A percentile compares a stretch with the other conserved stretches of the same genome.
Conservation (phyloP, 1,140 invertebrate species). For the Danaus plexippus region DNA sequence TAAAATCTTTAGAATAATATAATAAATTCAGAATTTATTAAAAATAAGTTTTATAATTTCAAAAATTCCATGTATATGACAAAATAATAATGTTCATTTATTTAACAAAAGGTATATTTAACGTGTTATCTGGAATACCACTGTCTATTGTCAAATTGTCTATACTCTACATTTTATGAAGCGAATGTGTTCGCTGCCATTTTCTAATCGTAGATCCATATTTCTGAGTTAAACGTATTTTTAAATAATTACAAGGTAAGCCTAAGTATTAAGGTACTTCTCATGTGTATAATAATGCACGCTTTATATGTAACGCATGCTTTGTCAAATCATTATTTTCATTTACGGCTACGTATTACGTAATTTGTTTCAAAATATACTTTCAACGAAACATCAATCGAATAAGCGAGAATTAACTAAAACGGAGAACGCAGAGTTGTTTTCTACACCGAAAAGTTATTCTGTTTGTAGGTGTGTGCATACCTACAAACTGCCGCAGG, state of each 20-base stretch:
- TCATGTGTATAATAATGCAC: slow-evolving; percentile 25
- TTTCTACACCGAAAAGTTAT: slow-evolving; percentile 73
- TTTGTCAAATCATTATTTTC: slow-evolving; percentile 29
- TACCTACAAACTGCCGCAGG: slow-evolving; percentile 72
- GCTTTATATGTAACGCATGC: slow-evolving; percentile 43
- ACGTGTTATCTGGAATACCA: too few relatives aligned
- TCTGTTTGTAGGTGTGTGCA: slow-evolving; percentile 73
- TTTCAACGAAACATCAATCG: slow-evolving; percentile 45
- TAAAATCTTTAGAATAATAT: too few relatives aligned
- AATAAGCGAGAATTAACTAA: slow-evolving; percentile 43
- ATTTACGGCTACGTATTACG: slow-evolving; percentile 54
- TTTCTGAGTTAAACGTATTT: slow-evolving; percentile 34
- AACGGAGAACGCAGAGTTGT: slow-evolving; percentile 55
- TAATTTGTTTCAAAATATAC: slow-evolving; percentile 60
- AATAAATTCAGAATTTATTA: too few relatives aligned
- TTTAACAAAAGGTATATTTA: too few relatives aligned
- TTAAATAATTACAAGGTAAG: slow-evolving; percentile 54
- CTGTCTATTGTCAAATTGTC: slow-evolving; percentile 21
- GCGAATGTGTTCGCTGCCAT: slow-evolving; percentile 65
- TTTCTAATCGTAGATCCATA: slow-evolving; percentile 42
- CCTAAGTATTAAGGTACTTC: slow-evolving; percentile 42
- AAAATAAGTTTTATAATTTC: too few relatives aligned
- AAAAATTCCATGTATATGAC: too few relatives aligned
- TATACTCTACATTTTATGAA: slow-evolving; percentile 34
- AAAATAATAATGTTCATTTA: too few relatives aligned